A percentile compares a stretch with the other conserved stretches of the same genome.
Conservation (phyloP, 1,140 invertebrate species). For the Apocrypta bakeri region DNA sequence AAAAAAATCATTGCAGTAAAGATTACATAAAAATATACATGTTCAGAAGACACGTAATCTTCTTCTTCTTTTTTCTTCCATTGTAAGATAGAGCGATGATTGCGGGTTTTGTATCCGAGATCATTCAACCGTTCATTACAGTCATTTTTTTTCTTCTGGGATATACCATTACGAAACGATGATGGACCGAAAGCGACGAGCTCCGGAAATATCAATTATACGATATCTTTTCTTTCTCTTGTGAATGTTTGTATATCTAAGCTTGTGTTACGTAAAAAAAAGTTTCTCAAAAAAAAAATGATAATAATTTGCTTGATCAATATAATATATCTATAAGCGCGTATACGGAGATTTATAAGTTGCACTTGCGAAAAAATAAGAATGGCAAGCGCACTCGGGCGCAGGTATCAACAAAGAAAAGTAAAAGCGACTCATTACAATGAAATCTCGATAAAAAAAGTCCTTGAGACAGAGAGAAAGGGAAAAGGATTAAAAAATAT, state of each 20-base stretch:
- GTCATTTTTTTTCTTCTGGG: neutral
- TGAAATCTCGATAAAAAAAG: slow-evolving; percentile 4
- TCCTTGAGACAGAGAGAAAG: slow-evolving; percentile 1
- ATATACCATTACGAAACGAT: neutral
- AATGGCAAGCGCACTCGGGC: neutral
- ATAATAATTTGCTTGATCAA: too few species aligned
- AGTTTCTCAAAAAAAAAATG: too few species aligned
- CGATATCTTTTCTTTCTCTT: too few species aligned
- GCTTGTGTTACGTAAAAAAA: too few species aligned
- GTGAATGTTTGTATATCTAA: too few species aligned
- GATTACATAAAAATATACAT: neutral
- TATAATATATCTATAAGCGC: too few species aligned
- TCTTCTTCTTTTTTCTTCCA: neutral
- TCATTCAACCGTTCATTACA: neutral
- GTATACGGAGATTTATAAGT: too few species aligned
- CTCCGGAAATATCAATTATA: too few species aligned
- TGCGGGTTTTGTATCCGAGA: neutral
- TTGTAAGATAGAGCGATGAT: neutral
- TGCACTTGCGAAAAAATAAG: too few species aligned
- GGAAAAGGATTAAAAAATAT: too few species aligned
- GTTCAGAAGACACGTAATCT: neutral
- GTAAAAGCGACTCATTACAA: slow-evolving; percentile 1
- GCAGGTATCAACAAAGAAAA: neutral
- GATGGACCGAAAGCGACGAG: too few species aligned
- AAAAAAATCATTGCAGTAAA: too few species aligned